A percentile compares a stretch with the other conserved stretches of the same genome.
phyloP scores from a whole-genome alignment of 2,113 vertebrate genomes.

The Rallus limicola region DNA sequence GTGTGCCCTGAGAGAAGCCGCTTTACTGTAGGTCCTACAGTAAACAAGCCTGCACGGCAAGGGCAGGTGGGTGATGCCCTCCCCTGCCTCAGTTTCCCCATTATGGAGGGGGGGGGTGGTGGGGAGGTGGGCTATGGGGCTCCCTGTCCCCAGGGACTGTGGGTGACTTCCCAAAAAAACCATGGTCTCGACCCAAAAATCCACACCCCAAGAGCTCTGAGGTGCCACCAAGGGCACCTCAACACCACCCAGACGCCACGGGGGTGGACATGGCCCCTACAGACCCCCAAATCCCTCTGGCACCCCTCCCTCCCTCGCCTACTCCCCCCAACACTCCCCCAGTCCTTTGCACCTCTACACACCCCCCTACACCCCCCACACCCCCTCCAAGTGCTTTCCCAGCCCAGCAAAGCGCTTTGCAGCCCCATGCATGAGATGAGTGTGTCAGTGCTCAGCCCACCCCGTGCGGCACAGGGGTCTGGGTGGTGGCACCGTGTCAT shows the following conservation, averaged over 20 bases:
- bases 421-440: not conserved
- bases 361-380: no score
- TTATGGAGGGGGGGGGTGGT: no score
- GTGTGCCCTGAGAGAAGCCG: not conserved
- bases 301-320: not conserved
- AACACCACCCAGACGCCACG: not conserved
- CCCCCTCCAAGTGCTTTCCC: not conserved
- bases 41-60: not conserved
- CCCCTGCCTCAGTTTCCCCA: not conserved
- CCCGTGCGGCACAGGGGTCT: fast-evolving
- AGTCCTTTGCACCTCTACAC: no score
- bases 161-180: not conserved
- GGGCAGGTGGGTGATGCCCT: not conserved
- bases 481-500: not conserved
- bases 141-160: not conserved
- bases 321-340: no score
- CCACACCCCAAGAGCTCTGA: not conserved
- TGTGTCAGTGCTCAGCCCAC: not conserved
- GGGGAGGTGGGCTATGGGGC: not conserved
- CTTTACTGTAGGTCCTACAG: not conserved
- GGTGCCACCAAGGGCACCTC: not conserved
- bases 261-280: not conserved
- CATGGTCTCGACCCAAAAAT: not conserved
- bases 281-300: no score
- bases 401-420: not conserved